Conservation (phyloP, 2,888 invertebrate species). For the Cryptophagus acutangulus region DNA sequence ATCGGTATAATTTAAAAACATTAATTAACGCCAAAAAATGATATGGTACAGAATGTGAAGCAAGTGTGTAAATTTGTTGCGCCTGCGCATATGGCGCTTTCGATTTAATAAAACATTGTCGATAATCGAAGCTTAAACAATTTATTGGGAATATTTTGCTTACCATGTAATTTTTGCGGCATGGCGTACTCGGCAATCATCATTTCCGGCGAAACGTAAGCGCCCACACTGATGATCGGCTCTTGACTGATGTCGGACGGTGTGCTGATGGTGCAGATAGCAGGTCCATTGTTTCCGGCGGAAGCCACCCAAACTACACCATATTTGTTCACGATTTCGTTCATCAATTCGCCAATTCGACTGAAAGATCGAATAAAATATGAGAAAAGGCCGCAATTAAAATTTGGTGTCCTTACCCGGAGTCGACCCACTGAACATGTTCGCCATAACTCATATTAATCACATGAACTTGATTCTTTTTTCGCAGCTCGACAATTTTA, state of each 20-base stretch:
- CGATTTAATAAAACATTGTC: background rate
- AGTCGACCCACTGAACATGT: slow-evolving; percentile 84
- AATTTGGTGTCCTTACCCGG: slow-evolving; percentile 61
- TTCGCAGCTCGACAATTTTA: slow-evolving; percentile 70
- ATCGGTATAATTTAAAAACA: slow-evolving; percentile 8
- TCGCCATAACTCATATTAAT: slow-evolving; percentile 99
- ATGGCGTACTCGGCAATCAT: slow-evolving; percentile 93
- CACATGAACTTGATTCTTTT: slow-evolving; percentile 65
- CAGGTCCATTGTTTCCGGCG: slow-evolving; percentile 94
- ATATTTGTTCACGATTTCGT: slow-evolving; percentile 84
- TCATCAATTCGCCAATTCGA: slow-evolving; percentile 79
- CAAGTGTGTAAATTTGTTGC: no score
- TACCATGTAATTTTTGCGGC: slow-evolving; percentile 66
- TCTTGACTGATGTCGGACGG: slow-evolving; percentile 80
- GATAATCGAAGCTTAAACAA: no score
- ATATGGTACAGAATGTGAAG: no score
- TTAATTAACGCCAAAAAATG: no score
- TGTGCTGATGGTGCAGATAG: slow-evolving; percentile 86
- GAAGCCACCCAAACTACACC: slow-evolving; percentile 90
- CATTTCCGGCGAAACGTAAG: slow-evolving; percentile 97
- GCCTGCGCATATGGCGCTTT: no score
- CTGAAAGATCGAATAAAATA: slow-evolving; percentile 49
- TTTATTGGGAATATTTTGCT: no score
- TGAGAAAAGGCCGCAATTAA: background rate
- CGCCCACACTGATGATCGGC: slow-evolving; percentile 87